Conservation (phyloP, 2,888 invertebrate species). For the Iselma pallidipennis region DNA sequence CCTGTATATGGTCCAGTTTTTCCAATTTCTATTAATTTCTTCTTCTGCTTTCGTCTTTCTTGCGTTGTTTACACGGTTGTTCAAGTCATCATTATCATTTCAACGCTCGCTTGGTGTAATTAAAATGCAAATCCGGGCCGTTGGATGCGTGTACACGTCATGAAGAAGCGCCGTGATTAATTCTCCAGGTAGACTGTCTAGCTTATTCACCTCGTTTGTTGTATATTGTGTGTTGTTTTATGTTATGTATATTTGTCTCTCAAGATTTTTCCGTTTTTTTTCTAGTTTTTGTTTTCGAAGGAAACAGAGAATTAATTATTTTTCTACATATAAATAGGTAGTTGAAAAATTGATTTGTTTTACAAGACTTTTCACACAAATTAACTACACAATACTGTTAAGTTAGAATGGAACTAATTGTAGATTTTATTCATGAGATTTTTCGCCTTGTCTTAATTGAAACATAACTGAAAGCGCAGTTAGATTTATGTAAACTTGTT, state of each 20-base stretch:
- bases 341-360: background rate
- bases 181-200: constrained; percentile 56
- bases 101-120: constrained; percentile 62
- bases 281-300: too few species aligned
- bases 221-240: background rate
- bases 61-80: constrained; percentile 55
- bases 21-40: background rate
- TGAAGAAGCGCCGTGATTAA: constrained; percentile 57
- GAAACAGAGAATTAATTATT: too few species aligned
- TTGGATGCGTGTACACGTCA: constrained; percentile 59
- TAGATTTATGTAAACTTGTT: background rate
- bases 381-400: background rate
- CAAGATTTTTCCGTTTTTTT: too few species aligned
- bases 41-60: constrained; percentile 24
- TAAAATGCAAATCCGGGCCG: constrained; percentile 61
- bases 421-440: background rate
- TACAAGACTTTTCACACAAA: background rate
- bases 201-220: constrained; percentile 37
- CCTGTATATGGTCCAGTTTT: background rate
- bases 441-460: background rate
- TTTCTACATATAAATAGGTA: too few species aligned
- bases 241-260: constrained; percentile 2
- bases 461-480: background rate
- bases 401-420: too few species aligned
- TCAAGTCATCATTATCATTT: constrained; percentile 64